Evolutionary conservation across 2,888 invertebrate species (phyloP).

Genomic region (Phorcus lineatus): DNA sequence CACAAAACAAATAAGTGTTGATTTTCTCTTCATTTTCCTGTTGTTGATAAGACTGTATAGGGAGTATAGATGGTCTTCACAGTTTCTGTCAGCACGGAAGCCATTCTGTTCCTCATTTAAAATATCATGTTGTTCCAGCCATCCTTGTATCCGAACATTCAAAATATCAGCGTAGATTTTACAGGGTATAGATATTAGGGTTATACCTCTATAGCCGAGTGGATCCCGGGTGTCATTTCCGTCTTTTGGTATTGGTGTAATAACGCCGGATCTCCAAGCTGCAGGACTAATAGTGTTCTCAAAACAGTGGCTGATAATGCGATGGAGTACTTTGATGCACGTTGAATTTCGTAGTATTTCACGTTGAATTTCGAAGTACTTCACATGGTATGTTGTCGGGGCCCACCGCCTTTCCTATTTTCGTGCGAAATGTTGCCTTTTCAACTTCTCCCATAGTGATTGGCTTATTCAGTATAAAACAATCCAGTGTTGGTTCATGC

Average conservation of each 20-base stretch:
- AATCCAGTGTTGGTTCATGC: no score
- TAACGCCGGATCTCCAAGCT: constrained; percentile 15
- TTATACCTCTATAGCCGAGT: background rate
- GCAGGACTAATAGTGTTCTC: background rate
- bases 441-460: background rate
- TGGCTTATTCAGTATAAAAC: background rate
- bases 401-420: background rate
- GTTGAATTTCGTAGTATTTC: constrained; percentile 6
- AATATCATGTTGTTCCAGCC: background rate
- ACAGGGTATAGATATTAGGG: background rate
- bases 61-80: background rate
- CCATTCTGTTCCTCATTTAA: background rate
- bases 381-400: background rate
- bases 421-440: background rate
- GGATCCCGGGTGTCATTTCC: background rate
- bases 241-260: constrained; percentile 25
- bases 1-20: no score
- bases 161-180: background rate
- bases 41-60: no score
- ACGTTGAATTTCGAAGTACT: background rate
- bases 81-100: background rate
- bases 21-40: no score
- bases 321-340: background rate
- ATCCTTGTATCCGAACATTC: background rate
- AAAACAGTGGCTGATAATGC: constrained; percentile 20